Evolutionary conservation across 2,113 vertebrate genomes (phyloP).

Genomic region (Myrmecobius fasciatus): DNA sequence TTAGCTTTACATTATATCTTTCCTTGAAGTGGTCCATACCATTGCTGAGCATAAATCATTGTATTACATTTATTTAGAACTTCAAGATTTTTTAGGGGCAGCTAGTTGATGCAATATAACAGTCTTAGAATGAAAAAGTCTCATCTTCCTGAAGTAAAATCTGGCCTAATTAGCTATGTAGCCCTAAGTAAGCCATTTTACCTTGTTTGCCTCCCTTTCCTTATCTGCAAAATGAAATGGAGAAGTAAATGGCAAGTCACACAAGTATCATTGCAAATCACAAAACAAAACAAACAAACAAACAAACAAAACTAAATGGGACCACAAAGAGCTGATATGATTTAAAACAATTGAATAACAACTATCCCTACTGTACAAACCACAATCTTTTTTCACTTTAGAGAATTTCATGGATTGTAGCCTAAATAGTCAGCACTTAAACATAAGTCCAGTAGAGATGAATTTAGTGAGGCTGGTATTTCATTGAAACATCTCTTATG

Average conservation of each 20-base stretch:
- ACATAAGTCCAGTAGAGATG: rapidly evolving
- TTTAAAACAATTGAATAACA: neutral
- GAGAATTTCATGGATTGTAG: neutral
- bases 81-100: neutral
- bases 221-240: neutral
- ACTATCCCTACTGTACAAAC: neutral
- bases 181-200: no score
- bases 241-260: neutral
- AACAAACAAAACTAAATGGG: no score
- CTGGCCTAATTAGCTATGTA: neutral
- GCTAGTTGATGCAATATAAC: neutral
- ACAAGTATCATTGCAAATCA: neutral
- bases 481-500: neutral
- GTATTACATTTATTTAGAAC: neutral
- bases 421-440: neutral
- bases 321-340: neutral
- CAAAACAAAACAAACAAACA: no score
- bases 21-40: neutral
- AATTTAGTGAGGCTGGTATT: neutral
- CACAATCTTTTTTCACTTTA: neutral
- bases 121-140: neutral
- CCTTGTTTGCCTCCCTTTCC: neutral
- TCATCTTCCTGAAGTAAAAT: neutral
- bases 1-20: neutral
- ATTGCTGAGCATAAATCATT: neutral